Percentiles rank a stretch among this genome's conserved stretches.
These are phyloP conservation scores for Poeciliopsis paucimaculata DNA, from an alignment of 2,797 vertebrate genomes.

Conservation along the genomic window DNA sequence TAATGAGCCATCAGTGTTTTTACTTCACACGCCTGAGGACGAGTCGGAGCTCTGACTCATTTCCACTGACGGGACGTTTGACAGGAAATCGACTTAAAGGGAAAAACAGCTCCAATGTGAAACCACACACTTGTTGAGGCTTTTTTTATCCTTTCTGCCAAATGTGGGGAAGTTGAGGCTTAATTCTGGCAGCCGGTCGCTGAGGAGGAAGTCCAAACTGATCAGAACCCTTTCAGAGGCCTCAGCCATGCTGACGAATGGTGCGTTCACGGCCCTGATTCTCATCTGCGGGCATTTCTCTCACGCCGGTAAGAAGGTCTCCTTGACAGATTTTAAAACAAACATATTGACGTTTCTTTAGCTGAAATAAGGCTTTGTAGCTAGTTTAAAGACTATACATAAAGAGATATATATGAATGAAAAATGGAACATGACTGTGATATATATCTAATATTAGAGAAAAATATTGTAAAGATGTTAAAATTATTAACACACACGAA, in stretches of 20 bases:
- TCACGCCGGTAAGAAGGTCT: neutral
- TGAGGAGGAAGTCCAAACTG: neutral
- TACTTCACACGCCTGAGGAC: neutral
- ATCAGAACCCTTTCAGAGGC: neutral
- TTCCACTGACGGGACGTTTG: neutral
- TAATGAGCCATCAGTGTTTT: neutral
- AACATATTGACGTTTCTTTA: neutral
- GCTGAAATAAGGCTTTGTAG: neutral
- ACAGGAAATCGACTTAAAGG: neutral
- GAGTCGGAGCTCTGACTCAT: neutral
- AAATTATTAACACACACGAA: neutral
- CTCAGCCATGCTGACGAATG: slow-evolving; percentile 14
- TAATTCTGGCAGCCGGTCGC: neutral
- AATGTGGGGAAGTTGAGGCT: slow-evolving; percentile 11
- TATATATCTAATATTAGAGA: neutral
- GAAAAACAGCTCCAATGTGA: neutral
- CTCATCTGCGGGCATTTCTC: neutral
- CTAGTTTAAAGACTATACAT: neutral
- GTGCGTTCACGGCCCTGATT: slow-evolving; percentile 5
- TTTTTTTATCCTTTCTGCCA: neutral
- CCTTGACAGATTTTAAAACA: neutral
- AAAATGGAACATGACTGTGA: neutral
- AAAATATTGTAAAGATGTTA: neutral
- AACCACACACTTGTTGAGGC: neutral
- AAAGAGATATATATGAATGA: neutral